phyloP scores from a whole-genome alignment of 2,797 vertebrate genomes.

The Craterocephalus amniculus region DNA sequence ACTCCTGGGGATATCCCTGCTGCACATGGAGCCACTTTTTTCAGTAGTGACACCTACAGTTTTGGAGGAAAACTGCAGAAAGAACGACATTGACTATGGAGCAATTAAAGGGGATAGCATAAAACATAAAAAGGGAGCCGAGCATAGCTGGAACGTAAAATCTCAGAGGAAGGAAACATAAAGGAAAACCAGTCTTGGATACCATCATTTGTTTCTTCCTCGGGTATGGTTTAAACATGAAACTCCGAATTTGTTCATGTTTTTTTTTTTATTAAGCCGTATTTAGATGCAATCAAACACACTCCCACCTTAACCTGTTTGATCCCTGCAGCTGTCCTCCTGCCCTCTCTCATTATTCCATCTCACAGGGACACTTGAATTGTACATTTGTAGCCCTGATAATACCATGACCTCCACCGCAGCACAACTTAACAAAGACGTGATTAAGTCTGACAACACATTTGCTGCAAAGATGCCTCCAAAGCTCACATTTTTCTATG shows the following conservation, averaged over 20 bases:
- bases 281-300: constrained; percentile 2
- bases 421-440: constrained; percentile 26
- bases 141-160: background rate
- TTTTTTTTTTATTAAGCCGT: constrained; percentile 10
- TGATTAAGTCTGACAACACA: constrained; percentile 37
- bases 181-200: constrained; percentile 4
- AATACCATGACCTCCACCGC: constrained; percentile 11
- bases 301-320: constrained; percentile 17
- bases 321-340: constrained; percentile 7
- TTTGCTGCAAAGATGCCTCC: constrained; percentile 25
- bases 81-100: too few relatives aligned
- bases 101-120: too few relatives aligned
- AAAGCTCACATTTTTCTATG: constrained; percentile 24
- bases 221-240: constrained; percentile 20
- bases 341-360: constrained; percentile 14
- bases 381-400: constrained; percentile 1
- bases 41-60: too few relatives aligned
- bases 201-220: constrained; percentile 12
- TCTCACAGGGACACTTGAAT: constrained; percentile 4
- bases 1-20: too few relatives aligned
- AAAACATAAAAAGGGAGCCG: too few relatives aligned
- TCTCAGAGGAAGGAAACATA: background rate
- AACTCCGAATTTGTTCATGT: constrained; percentile 6
- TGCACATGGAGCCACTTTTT: too few relatives aligned
- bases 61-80: too few relatives aligned